Evolutionary conservation across 2,797 vertebrate genomes (phyloP), one percentile per base, ranked within the genome.

Genomic region (Pangasius mekongensis): DNA sequence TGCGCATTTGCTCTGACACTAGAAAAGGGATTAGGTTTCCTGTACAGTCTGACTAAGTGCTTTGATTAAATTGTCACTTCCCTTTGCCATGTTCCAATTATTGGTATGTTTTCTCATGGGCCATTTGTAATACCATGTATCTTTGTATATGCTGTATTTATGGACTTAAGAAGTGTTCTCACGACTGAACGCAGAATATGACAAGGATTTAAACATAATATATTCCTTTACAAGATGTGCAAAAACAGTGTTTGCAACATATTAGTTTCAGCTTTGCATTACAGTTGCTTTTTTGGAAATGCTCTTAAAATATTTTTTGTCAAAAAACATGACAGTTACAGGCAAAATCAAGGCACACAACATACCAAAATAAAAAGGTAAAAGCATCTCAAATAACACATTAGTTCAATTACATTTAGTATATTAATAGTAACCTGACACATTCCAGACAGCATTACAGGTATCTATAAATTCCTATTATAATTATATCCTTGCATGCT

Each of bases 41-140:
- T 89, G 49, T 82, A 83, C 93, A 94, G 91, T 94, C 93, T 95
- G 95, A 95, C 94, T 95, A 94, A 95, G 94, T 91, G 93, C 94
- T 95, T 96, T 96, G 95, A 96, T 96, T 95, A 96, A 95, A 90
- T 91, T 87, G 93, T 93, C 92, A 94, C 92, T 93, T 94, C 93
- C 89, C 89, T 91, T 93, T 95, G 94, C 95, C 92, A 94, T 86
- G 92, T 92, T 93, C 91, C 58, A 88, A 69, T 84, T 86, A 80
- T 74, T 47, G 60, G 43, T 56, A 74, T 78, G 30, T 87, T 49
- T 52, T 47, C 74, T 91, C 89, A 93, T 90, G 87, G 90, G 92
- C 93, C 90, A 33, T 18, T 54, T 81, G 60, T 76, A 87, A 87
- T 62, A 80, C 85, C 86, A 77, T 73, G 78, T 62, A 88, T 87